Evolutionary conservation across 2,797 vertebrate genomes (phyloP).

Genomic region (Hemitrygon akajei): DNA sequence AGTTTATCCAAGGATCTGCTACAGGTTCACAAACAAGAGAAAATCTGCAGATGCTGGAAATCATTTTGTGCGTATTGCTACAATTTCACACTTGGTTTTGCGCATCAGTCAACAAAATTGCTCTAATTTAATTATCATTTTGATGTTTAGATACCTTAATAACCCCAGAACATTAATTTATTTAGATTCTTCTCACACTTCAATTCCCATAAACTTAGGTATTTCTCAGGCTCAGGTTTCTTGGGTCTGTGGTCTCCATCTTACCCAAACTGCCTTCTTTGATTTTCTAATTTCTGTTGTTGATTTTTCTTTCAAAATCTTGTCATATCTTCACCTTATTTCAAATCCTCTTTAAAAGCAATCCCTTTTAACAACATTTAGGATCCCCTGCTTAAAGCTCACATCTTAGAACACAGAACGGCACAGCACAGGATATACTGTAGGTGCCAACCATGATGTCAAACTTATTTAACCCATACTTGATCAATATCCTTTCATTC

Average conservation of each 20-base stretch:
- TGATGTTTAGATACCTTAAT: background rate
- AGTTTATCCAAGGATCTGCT: background rate
- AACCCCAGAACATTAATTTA: background rate
- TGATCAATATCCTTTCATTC: no score
- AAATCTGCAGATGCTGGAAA: no score
- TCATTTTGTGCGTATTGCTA: no score
- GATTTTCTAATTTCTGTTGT: background rate
- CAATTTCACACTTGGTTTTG: background rate
- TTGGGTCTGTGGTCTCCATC: no score
- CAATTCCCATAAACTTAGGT: background rate
- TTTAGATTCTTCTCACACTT: background rate
- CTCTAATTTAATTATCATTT: no score
- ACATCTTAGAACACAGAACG: no score
- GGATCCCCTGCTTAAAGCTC: background rate
- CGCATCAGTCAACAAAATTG: background rate
- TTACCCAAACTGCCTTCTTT: background rate
- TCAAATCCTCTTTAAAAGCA: background rate
- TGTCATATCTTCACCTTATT: background rate
- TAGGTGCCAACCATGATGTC: no score
- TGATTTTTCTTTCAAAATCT: background rate
- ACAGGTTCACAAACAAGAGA: background rate
- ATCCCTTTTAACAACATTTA: background rate
- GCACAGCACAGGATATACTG: no score
- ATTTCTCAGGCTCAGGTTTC: background rate
- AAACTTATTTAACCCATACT: no score